Base-by-base conservation (phyloP, 2,888 invertebrate species). In the Rhyacophila evoluta region DNA sequence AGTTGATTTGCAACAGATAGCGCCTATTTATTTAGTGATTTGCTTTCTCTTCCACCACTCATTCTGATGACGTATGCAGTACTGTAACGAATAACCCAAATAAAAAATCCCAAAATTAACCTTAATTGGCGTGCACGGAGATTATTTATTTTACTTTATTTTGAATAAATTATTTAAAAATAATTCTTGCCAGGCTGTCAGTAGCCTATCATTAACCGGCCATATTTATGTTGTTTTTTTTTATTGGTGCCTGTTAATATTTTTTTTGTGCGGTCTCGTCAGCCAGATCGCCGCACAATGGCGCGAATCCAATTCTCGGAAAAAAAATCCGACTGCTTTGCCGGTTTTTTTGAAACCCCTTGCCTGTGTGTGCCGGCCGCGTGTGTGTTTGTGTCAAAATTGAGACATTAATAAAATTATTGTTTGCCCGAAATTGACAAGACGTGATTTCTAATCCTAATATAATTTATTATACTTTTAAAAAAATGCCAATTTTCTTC, bases 361-460 rank as follows among this genome's bases (percentile, higher is more conserved):
- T 55, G 19, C 55, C 55, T 55, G 55, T 55, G 55, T 55, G 55
- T 8, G 55, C 19, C 55, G 5, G 15, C 19, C 55, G 55, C 6
- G 55, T 25, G 12, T 39, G 39, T 55, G 55, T 55, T 10, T 55
- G 55, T 8, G 55, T 55, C 25, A 55, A 25, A 55, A 55, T 55
- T 55, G 55, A 55, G 55, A 55, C 55, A 55, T 55, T 55, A 55
- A 55, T 55, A 19, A 55, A 55, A 55, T 55, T 55, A 55, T 55
- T 55, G 55, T 19, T 55, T 8, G 8, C 8, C 55, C 10, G 25
- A 25, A 25, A 55, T 55, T 55, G 55, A 55, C 55, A 6, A 55
- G 55, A 55, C 55, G 25, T 19, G 55, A 55, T 55, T 55, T 55
- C 55, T 55, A 55, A 55, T 55, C 55, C 19, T 19, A 10, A 10